Base-by-base conservation (phyloP, 1,140 invertebrate species). In the Episyrphus balteatus region DNA sequence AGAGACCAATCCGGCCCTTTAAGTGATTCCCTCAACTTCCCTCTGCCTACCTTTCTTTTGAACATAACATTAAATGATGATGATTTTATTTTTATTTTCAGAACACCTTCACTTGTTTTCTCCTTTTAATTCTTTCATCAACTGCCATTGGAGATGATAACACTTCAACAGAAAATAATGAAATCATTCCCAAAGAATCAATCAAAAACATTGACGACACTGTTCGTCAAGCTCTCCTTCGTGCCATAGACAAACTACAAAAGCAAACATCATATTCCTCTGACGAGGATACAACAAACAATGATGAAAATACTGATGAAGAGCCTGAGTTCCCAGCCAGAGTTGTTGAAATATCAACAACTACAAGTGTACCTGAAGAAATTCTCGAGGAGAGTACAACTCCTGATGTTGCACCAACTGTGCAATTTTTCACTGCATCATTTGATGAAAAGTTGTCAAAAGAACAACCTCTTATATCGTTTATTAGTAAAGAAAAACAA, bases 171-270 rank as follows among this genome's bases (percentile, higher is more conserved):
- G 67, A 72, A 44, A 57, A 67, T 30, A 73, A 73, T 46, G 69
- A 61, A 48, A 68, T 73, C 33, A 65, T 68, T 41, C 54, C 69
- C 1, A 68, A 73, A 19, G 67, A 76, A 8, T 75, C 78, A 3
- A 70, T 80, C 0, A 74, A 76, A 44, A 66, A 66, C 33, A 55
- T 85, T 37, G 82, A 84, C 63, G 82, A 81, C 33, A 80, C 77
- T 37, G 72, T 84, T 40, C 69, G 82, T 6, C 79, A 78, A 63
- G 82, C 82, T 2, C 62, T 85, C n/a, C 61, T 85, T 10, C 79
- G 78, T 60, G 82, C 82, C 2, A 68, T 85, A 1, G 78, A 76
- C 38, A 79, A 83, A 51, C 61, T 84, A 31, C 82, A 85, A 69
- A 70, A 75, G 43, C 70, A 69, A 53, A 69, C 66, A 47, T 59